A percentile compares a stretch with the other conserved stretches of the same genome.
Evolutionary conservation across 1,140 invertebrate species (phyloP).

Genomic region (Manduca sexta): DNA sequence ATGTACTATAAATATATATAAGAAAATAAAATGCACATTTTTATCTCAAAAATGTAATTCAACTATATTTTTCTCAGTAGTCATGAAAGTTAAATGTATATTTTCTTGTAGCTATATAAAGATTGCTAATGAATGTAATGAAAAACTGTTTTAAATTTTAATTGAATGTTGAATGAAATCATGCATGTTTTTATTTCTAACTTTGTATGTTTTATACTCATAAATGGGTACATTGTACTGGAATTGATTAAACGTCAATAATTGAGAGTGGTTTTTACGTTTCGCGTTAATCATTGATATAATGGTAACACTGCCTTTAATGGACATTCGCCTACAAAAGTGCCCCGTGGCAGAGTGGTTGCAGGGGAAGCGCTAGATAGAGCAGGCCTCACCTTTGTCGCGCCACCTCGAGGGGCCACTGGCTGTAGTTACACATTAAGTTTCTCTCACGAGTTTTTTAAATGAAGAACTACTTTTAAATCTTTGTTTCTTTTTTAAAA

Average conservation of each 20-base stretch:
- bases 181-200: no score
- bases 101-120: no score
- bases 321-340: slow-evolving; percentile 43
- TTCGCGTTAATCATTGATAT: background rate
- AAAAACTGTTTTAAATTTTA: no score
- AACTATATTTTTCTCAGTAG: no score
- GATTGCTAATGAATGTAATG: no score
- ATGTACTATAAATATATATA: no score
- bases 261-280: background rate
- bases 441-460: slow-evolving; percentile 13
- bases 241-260: background rate
- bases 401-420: slow-evolving; percentile 16
- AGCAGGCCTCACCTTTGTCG: slow-evolving; percentile 41
- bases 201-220: no score
- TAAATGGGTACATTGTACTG: no score
- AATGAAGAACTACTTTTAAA: slow-evolving; percentile 8
- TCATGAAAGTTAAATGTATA: no score
- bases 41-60: no score
- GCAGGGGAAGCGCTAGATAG: slow-evolving; percentile 35
- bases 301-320: slow-evolving; percentile 11
- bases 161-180: no score
- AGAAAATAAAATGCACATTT: no score
- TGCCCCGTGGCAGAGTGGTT: slow-evolving; percentile 25
- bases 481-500: background rate
- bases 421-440: slow-evolving; percentile 16